Conservation (phyloP, 2,113 vertebrate genomes). For the Oenanthe melanoleuca region DNA sequence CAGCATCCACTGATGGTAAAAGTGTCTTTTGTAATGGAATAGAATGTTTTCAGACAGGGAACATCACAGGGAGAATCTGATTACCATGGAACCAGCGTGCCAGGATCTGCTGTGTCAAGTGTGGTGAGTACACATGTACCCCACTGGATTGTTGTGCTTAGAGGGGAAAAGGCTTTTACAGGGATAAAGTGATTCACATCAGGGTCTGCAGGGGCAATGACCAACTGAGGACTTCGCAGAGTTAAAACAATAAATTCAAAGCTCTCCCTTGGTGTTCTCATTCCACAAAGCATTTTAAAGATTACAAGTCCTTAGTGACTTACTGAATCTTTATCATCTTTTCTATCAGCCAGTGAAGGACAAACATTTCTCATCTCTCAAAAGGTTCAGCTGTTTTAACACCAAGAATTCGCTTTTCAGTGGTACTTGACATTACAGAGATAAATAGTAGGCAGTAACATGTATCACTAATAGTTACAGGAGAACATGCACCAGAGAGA, state of each 20-base stretch:
- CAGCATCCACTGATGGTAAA: constrained; percentile 20
- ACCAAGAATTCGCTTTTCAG: neutral
- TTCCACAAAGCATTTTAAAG: neutral
- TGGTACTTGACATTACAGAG: neutral
- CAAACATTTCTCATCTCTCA: neutral
- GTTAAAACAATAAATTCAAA: neutral
- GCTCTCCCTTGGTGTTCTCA: neutral
- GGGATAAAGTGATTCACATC: neutral
- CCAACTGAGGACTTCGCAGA: neutral
- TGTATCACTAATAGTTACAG: neutral
- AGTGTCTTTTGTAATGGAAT: neutral
- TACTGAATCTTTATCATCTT: neutral
- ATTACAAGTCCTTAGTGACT: neutral
- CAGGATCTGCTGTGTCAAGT: neutral
- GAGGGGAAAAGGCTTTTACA: neutral
- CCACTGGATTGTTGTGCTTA: neutral
- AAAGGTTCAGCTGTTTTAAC: neutral
- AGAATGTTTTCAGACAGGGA: neutral
- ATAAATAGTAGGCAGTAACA: neutral
- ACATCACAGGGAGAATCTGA: neutral
- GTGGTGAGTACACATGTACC: neutral
- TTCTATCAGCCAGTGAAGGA: neutral
- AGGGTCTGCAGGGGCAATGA: neutral
- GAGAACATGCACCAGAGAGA: neutral
- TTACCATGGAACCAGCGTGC: neutral